Conservation (phyloP, 1,140 invertebrate species). For the Trigoniulus corallinus region DNA sequence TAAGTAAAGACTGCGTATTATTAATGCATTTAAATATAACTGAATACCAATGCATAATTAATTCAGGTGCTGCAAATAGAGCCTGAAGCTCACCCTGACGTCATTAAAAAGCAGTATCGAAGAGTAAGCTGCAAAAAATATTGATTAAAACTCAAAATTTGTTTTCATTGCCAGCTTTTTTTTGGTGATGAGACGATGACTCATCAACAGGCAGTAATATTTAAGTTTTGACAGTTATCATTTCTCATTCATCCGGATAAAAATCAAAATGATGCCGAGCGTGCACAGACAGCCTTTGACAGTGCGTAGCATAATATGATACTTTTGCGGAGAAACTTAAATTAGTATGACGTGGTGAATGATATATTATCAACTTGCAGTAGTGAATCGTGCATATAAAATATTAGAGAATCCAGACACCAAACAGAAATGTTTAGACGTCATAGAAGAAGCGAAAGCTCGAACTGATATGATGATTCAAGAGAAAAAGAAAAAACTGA, state of each 20-base stretch:
- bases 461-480: constrained; percentile 85
- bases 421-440: constrained; percentile 82
- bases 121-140: constrained; percentile 36
- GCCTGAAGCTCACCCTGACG: constrained; percentile 67
- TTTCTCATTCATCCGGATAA: constrained; percentile 98
- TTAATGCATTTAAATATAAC: background rate
- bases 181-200: too few species aligned
- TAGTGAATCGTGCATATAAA: constrained; percentile 92
- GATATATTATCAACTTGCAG: constrained; percentile 27
- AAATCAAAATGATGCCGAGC: constrained; percentile 86
- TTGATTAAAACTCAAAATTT: constrained; percentile 2
- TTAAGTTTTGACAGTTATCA: constrained; percentile 56
- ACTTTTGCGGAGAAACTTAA: constrained; percentile 1
- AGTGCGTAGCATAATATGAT: constrained; percentile 18
- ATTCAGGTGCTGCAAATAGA: constrained; percentile 69
- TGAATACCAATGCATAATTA: background rate
- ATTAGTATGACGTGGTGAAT: background rate
- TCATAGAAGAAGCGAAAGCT: constrained; percentile 92
- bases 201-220: too few species aligned
- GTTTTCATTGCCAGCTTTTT: constrained; percentile 9
- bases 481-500: constrained; percentile 86
- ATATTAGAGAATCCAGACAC: constrained; percentile 89
- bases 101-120: constrained; percentile 93
- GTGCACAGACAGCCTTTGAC: constrained; percentile 63
- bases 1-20: constrained; percentile 5